Evolutionary conservation across 2,113 vertebrate genomes (phyloP).

Genomic region (Halcyon senegalensis): DNA sequence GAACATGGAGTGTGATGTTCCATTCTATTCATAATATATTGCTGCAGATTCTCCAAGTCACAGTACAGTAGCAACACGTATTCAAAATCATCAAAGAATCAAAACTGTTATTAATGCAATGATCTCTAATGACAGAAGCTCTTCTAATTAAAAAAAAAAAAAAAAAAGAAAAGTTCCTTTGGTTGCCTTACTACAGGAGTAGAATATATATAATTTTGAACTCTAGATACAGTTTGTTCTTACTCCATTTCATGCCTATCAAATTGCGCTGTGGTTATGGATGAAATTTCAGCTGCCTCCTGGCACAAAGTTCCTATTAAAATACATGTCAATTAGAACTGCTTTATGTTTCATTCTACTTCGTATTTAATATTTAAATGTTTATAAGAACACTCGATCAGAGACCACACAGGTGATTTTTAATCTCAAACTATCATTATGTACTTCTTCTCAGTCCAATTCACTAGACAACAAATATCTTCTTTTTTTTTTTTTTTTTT

Average conservation of each 20-base stretch:
- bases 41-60: background rate
- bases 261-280: background rate
- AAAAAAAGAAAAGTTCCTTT: background rate
- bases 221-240: background rate
- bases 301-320: background rate
- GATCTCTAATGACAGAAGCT: background rate
- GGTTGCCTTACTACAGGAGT: background rate
- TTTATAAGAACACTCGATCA: background rate
- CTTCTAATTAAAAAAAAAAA: background rate
- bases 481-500: background rate
- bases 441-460: background rate
- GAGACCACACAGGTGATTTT: background rate
- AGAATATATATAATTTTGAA: background rate
- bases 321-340: background rate
- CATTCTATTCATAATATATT: background rate
- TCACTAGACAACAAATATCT: background rate
- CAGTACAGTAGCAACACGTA: background rate
- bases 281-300: background rate
- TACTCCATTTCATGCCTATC: background rate
- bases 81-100: background rate
- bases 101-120: background rate
- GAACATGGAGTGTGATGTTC: background rate
- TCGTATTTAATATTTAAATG: background rate
- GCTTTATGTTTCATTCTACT: background rate
- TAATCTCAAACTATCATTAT: background rate